Base-by-base conservation (phyloP, 1,140 invertebrate genomes). In the Platyura marginata region DNA sequence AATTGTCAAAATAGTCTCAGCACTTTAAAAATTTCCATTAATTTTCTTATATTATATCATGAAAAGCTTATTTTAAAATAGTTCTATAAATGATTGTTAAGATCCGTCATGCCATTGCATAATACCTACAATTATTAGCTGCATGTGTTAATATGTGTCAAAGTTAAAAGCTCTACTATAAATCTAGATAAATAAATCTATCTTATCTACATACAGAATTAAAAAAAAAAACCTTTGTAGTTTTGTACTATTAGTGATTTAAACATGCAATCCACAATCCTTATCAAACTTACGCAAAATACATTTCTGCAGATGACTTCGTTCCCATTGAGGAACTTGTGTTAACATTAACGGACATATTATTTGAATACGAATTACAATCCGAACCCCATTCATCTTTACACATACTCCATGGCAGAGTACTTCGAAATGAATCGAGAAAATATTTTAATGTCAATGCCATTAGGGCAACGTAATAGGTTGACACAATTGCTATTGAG, bases 391-490 rank as follows among this genome's bases (percentile, higher is more conserved):
- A 82, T 23, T 65, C 66, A 0, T 64, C 53, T 33, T 68, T 62
- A 49, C 80, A 83, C 22, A 66, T 53, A n/a, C 75, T 54, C 80
- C 79, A 83, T 2, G 77, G 78, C 29, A 82, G 60, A 1, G 69
- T 59, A 0, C 60, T 50, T 20, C 65, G 56, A 51, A 81, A 80
- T 37, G 75, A 77, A 47, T 70, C 70, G 16, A 70, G 62, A 36
- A 82, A 57, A 52, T 81, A 82, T 48, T 70, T 75, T 5, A 81
- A 51, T 16, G 74, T 78, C 52, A 80, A 67, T 8, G 75, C 73
- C 53, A 81, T 80, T 46, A 82, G 73, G 11, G 77, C 70, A 29
- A 77, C 75, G 55, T 81, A 82, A 57, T 81, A 81, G 2, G 79
- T 72, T 34, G 79, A 68, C 13, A 87, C 71, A 36, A 79, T 65